Conservation (phyloP, 2,888 invertebrate genomes). For the Netelia virgata region DNA sequence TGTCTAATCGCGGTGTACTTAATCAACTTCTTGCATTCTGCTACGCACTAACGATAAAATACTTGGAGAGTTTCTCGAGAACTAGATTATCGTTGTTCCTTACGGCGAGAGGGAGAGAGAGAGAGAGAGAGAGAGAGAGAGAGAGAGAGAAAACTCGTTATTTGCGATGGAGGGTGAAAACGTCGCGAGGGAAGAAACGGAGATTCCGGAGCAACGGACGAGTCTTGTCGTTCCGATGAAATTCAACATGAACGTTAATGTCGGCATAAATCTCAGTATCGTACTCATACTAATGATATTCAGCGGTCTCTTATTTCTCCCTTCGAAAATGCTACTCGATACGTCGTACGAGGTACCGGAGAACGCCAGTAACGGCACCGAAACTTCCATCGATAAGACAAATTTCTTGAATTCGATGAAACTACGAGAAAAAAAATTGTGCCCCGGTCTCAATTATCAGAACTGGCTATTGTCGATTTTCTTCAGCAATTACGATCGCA, state of each 20-base stretch:
- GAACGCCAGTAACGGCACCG: conserved; percentile 23
- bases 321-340: conserved; percentile 76
- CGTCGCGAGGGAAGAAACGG: conserved; percentile 20
- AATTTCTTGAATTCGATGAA: conserved; percentile 46
- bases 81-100: not conserved
- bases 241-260: conserved; percentile 61
- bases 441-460: conserved; percentile 76
- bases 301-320: conserved; percentile 77
- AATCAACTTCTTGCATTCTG: not conserved
- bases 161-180: conserved; percentile 47
- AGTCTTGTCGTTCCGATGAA: conserved; percentile 36
- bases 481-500: conserved; percentile 77
- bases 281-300: conserved; percentile 79
- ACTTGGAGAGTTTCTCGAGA: not conserved
- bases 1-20: not conserved
- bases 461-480: conserved; percentile 73
- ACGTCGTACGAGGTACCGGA: conserved; percentile 73
- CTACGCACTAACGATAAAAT: not conserved
- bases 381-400: conserved; percentile 6
- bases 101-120: conserved; percentile 49
- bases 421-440: conserved; percentile 68
- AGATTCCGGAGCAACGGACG: conserved; percentile 25
- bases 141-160: conserved; percentile 14
- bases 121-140: conserved; percentile 39
- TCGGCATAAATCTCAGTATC: conserved; percentile 79